These are phyloP conservation scores for Esperia sulphurella DNA, from an alignment of 2,888 invertebrate genomes.

Conservation along the genomic window DNA sequence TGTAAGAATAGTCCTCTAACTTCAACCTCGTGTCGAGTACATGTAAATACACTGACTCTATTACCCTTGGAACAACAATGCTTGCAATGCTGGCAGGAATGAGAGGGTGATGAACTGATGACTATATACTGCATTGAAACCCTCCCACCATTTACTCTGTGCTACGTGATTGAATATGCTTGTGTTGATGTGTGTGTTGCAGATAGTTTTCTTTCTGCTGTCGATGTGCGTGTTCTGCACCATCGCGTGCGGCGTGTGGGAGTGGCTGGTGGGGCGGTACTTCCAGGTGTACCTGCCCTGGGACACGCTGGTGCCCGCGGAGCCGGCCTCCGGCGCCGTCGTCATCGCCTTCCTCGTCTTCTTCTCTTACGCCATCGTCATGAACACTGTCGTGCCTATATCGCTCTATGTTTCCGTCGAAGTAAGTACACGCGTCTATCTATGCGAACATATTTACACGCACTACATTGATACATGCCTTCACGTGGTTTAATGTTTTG, in stretches of 20 bases:
- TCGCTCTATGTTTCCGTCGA: conserved; percentile 97
- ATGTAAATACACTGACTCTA: no score
- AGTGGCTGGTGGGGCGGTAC: conserved; percentile 93
- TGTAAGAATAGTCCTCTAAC: no score
- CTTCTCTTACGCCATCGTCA: conserved; percentile 99
- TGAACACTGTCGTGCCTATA: conserved; percentile 99
- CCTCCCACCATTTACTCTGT: no score
- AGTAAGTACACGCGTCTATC: conserved; percentile 72
- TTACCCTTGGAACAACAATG: no score
- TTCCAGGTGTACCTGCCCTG: conserved; percentile 95
- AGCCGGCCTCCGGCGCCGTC: conserved; percentile 90
- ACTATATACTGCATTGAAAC: no score
- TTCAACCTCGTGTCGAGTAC: no score
- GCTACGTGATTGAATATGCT: not conserved
- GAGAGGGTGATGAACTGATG: no score
- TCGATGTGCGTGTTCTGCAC: conserved; percentile 99
- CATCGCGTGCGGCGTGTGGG: conserved; percentile 98
- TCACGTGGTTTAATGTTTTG: no score
- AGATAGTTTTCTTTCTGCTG: conserved; percentile 99
- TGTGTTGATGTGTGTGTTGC: conserved; percentile 32
- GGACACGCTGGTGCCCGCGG: conserved; percentile 94
- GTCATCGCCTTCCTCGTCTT: conserved; percentile 97
- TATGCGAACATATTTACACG: no score
- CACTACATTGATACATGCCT: no score
- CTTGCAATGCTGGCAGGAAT: no score